Conservation (phyloP, 1,140 invertebrate genomes). For the Cataglyphis hispanica region DNA sequence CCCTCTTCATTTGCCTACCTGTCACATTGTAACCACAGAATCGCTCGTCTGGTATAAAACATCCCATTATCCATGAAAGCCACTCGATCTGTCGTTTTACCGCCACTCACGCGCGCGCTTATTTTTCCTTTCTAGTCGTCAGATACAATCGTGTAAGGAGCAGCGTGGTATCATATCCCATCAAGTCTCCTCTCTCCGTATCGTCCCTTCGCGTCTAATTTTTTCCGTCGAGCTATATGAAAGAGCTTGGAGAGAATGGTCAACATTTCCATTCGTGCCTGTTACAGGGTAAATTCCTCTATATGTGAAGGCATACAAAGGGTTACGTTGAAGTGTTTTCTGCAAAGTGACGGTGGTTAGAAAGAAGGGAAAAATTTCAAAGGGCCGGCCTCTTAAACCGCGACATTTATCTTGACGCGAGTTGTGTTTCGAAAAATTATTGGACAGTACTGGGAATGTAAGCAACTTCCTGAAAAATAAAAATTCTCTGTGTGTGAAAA, state of each 20-base stretch:
- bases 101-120: neutral
- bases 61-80: conserved; percentile 72
- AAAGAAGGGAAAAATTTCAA: conserved; percentile 28
- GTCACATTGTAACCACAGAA: conserved; percentile 58
- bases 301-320: neutral
- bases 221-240: conserved; percentile 3
- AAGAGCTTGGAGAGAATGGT: conserved; percentile 3
- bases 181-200: neutral
- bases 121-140: conserved; percentile 30
- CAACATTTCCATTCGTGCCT: conserved; percentile 16
- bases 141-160: conserved; percentile 47
- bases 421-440: conserved; percentile 37
- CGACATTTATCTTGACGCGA: conserved; percentile 16
- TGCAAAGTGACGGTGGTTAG: neutral
- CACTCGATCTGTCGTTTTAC: conserved; percentile 39
- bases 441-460: neutral
- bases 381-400: conserved; percentile 17
- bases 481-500: neutral
- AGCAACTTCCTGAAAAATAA: neutral
- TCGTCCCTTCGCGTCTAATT: conserved; percentile 36
- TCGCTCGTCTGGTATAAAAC: conserved; percentile 68
- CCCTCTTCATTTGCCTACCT: neutral
- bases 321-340: neutral
- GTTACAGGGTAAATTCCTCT: conserved; percentile 7
- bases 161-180: conserved; percentile 7